A percentile compares a stretch with the other conserved stretches of the same genome.
These are phyloP conservation scores for Ctenopoma multispine DNA, from an alignment of 2,797 vertebrate genomes.

Conservation along the genomic window DNA sequence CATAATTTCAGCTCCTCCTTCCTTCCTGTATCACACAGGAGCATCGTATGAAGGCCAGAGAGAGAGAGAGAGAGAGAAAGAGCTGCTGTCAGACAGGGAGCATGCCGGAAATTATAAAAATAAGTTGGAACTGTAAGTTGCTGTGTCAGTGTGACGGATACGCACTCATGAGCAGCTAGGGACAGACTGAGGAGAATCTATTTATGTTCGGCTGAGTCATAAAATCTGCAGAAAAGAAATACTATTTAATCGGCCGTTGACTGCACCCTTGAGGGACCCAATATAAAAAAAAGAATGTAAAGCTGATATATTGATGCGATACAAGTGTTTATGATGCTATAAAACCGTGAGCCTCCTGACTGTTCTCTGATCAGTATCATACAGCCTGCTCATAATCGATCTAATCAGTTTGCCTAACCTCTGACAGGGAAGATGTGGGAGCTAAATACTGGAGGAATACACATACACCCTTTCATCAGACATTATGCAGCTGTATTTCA, in stretches of 20 bases:
- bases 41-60: conserved; percentile 9
- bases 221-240: conserved; percentile 22
- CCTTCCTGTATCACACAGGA: conserved; percentile 44
- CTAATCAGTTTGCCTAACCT: conserved; percentile 19
- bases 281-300: not conserved
- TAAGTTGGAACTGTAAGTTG: conserved; percentile 18
- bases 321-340: conserved; percentile 26
- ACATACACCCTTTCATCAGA: not conserved
- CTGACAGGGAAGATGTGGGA: not conserved
- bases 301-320: conserved; percentile 29
- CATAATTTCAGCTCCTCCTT: conserved; percentile 11
- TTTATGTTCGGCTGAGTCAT: conserved; percentile 57
- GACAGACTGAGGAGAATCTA: conserved; percentile 46
- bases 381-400: conserved; percentile 30
- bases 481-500: not conserved
- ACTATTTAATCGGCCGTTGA: conserved; percentile 27
- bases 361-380: conserved; percentile 41
- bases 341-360: conserved; percentile 23
- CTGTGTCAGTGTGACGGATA: conserved; percentile 18
- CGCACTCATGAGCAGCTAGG: not conserved
- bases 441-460: not conserved
- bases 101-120: conserved; percentile 39
- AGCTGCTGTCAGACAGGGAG: not conserved
- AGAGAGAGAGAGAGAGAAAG: conserved; percentile 13
- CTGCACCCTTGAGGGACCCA: conserved; percentile 14